phyloP scores from a whole-genome alignment of 2,888 invertebrate species.

The Julus scandinavius region DNA sequence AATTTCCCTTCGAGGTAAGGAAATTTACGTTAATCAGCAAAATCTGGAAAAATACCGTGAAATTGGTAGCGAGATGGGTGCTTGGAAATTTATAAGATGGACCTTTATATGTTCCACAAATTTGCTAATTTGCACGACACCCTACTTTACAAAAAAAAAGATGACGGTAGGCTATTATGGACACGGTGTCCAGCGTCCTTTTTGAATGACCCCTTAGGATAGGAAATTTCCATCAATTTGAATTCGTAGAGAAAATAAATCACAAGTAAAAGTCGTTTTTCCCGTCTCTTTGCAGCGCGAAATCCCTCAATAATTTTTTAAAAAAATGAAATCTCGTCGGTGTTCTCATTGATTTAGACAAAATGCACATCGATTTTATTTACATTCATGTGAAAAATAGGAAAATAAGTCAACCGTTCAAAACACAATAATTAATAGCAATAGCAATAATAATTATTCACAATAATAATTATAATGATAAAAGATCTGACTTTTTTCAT shows the following conservation, averaged over 20 bases:
- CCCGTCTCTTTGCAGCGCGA: background rate
- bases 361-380: constrained; percentile 51
- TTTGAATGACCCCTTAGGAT: no score
- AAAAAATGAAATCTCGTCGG: background rate
- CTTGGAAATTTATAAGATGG: no score
- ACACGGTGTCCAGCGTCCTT: no score
- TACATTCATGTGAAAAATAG: constrained; percentile 52
- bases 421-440: constrained; percentile 43
- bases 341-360: constrained; percentile 47
- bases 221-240: background rate
- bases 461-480: constrained; percentile 47
- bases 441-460: constrained; percentile 41
- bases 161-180: no score
- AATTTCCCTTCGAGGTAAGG: no score
- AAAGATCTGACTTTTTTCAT: constrained; percentile 41
- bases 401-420: constrained; percentile 44
- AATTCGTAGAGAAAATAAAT: background rate
- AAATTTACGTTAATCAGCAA: no score
- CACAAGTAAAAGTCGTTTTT: background rate
- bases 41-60: no score
- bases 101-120: no score
- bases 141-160: no score
- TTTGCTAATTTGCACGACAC: no score
- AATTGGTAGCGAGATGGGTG: no score
- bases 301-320: background rate